Percentiles rank a stretch among this genome's conserved stretches.
Evolutionary conservation across 2,113 vertebrate genomes (phyloP).

Genomic region (Xenus cinereus): DNA sequence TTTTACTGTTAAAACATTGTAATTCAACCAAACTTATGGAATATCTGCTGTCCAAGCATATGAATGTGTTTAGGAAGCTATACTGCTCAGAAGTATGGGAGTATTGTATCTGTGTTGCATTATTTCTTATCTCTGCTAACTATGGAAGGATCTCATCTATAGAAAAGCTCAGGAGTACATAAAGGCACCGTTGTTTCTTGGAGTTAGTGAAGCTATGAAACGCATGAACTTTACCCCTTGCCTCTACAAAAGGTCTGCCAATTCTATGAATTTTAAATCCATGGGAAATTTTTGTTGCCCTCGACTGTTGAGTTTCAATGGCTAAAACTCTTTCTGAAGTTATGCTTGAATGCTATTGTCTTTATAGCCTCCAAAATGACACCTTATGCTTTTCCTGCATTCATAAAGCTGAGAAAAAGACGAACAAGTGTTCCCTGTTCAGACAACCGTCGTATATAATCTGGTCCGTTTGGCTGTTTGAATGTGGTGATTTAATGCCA

Average conservation of each 20-base stretch:
- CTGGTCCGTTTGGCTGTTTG: background rate
- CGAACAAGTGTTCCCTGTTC: constrained; percentile 10
- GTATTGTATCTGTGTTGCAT: background rate
- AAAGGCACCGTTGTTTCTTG: constrained; percentile 66
- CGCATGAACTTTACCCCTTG: constrained; percentile 54
- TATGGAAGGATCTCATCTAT: constrained; percentile 26
- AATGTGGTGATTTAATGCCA: constrained; percentile 31
- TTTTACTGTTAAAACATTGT: constrained; percentile 13
- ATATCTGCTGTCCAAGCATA: background rate
- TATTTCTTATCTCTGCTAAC: constrained; percentile 58
- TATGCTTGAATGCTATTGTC: constrained; percentile 40
- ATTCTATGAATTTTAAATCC: constrained; percentile 65
- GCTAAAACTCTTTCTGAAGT: constrained; percentile 62
- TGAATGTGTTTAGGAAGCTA: background rate
- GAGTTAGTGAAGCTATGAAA: constrained; percentile 57
- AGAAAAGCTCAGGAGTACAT: constrained; percentile 47
- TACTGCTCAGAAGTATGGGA: background rate
- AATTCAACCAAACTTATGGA: background rate
- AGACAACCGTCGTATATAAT: background rate
- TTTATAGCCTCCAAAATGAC: constrained; percentile 47
- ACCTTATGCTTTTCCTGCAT: constrained; percentile 51
- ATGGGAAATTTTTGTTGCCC: constrained; percentile 67
- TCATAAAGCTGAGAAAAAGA: constrained; percentile 44
- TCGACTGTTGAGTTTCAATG: constrained; percentile 49
- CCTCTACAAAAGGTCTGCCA: constrained; percentile 62